Evolutionary conservation across 2,113 vertebrate genomes (phyloP).

Genomic region (Himantopus leucocephalus): DNA sequence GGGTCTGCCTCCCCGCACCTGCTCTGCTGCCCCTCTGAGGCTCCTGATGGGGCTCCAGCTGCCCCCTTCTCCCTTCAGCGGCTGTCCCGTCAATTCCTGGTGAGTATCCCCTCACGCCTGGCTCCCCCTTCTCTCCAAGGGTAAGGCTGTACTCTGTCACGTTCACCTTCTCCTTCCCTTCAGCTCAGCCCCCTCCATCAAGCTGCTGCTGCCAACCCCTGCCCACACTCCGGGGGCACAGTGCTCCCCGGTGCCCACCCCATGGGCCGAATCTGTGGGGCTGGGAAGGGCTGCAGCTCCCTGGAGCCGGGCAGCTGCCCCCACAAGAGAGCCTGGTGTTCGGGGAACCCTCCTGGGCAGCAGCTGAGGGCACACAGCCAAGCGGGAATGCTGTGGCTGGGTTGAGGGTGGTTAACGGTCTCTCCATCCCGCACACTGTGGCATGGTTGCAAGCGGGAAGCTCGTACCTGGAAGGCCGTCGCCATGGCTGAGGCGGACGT

Average conservation of each 20-base stretch:
- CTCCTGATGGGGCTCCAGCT: not conserved
- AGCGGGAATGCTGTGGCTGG: too few species aligned
- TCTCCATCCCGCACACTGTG: not conserved
- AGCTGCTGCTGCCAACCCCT: not conserved
- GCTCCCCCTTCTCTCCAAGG: too few species aligned
- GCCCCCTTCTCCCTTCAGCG: not conserved
- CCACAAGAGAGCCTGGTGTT: too few species aligned
- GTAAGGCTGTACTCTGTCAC: too few species aligned
- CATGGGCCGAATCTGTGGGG: too few species aligned
- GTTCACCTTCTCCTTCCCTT: not conserved
- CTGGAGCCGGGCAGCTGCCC: not conserved
- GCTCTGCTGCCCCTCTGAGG: accelerated
- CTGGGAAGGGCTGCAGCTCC: not conserved
- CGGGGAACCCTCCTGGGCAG: not conserved
- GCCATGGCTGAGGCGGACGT: too few species aligned
- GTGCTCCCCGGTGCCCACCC: not conserved
- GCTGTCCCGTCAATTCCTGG: too few species aligned
- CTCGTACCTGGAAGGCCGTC: too few species aligned
- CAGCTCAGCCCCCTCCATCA: not conserved
- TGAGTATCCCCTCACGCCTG: not conserved
- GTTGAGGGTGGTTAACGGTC: not conserved
- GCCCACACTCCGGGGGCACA: not conserved
- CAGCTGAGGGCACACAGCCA: too few species aligned
- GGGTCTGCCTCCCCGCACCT: not conserved
- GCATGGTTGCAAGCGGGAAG: not conserved